These are phyloP conservation scores for Sphenopsis melanotis DNA, from an alignment of 2,797 vertebrate species.

Conservation along the genomic window DNA sequence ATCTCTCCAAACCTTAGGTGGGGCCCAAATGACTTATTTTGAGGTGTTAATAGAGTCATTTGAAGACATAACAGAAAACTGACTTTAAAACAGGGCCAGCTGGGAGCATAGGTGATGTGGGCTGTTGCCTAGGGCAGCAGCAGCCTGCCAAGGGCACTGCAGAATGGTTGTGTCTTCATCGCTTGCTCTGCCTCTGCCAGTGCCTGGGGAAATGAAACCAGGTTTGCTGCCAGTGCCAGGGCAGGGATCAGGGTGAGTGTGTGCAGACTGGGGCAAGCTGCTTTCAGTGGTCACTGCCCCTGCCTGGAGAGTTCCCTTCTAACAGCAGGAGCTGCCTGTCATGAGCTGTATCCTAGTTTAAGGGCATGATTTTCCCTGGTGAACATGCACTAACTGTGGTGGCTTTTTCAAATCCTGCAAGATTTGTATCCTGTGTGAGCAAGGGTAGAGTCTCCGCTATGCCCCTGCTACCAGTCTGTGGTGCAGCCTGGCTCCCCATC, in stretches of 20 bases:
- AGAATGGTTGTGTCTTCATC: not conserved
- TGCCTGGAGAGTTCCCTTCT: not conserved
- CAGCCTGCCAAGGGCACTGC: not conserved
- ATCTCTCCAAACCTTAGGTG: not conserved
- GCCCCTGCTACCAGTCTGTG: not conserved
- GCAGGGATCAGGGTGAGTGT: not conserved
- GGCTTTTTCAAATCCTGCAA: not conserved
- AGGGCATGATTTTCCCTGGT: not conserved
- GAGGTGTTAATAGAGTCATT: slow-evolving; percentile 5
- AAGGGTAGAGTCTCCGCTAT: not conserved
- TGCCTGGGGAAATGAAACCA: not conserved
- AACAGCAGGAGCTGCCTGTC: not conserved
- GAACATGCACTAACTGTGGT: not conserved
- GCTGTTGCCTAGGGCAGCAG: slow-evolving; percentile 8
- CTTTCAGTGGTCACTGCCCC: not conserved
- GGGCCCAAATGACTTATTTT: not conserved
- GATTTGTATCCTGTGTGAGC: not conserved
- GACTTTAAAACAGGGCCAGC: not conserved
- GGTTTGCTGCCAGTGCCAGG: not conserved
- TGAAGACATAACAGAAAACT: not conserved
- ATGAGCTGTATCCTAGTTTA: not conserved
- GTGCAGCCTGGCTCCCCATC: not conserved
- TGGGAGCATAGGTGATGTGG: not conserved
- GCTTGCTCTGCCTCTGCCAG: not conserved
- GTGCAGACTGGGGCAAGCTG: not conserved